Evolutionary conservation across 2,888 invertebrate species (phyloP).

Genomic region (Disparrhopalites patrizii): DNA sequence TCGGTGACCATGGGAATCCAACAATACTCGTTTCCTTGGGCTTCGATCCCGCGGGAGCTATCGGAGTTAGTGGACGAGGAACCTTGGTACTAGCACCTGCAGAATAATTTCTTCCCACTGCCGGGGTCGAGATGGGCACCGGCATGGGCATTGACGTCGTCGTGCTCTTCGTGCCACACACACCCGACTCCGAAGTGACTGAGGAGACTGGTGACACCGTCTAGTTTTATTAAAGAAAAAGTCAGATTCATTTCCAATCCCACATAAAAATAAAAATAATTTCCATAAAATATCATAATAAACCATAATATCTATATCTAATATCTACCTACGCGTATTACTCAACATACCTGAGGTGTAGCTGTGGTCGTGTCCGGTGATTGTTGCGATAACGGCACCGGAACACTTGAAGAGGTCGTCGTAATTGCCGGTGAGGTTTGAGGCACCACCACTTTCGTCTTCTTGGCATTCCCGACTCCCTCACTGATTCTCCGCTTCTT

Average conservation of each 20-base stretch:
- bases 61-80: neutral
- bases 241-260: no score
- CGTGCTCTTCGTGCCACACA: conserved; percentile 29
- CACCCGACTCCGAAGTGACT: conserved; percentile 42
- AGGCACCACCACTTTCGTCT: conserved; percentile 16
- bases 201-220: conserved; percentile 48
- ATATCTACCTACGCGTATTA: neutral
- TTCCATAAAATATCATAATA: neutral
- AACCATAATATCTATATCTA: neutral
- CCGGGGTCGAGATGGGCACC: conserved; percentile 17
- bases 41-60: conserved; percentile 29
- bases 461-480: neutral
- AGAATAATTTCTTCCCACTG: conserved; percentile 9
- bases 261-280: no score
- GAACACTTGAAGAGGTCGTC: conserved; percentile 30
- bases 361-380: conserved; percentile 48
- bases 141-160: conserved; percentile 42
- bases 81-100: neutral
- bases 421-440: conserved; percentile 19
- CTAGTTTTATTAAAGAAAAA: no score
- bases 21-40: conserved; percentile 36
- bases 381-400: conserved; percentile 48
- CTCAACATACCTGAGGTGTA: conserved; percentile 44
- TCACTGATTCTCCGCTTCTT: conserved; percentile 38
- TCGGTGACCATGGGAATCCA: conserved; percentile 40